Evolutionary conservation across 2,797 vertebrate genomes (phyloP).

Genomic region (Hyperoplus immaculatus): DNA sequence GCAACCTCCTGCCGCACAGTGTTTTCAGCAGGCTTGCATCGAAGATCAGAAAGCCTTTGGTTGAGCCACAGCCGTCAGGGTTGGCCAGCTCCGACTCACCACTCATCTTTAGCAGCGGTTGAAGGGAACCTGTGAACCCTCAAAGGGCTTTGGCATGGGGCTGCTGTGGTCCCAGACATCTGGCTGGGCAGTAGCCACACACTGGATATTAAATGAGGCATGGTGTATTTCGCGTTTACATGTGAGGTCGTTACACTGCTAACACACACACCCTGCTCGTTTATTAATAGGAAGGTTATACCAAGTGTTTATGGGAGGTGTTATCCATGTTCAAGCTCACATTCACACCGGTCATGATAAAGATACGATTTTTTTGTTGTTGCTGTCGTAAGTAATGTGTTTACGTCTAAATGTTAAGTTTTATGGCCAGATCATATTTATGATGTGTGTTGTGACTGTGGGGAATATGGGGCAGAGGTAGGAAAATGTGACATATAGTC

Average conservation of each 20-base stretch:
- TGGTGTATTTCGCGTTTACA: slow-evolving; percentile 13
- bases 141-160: slow-evolving; percentile 11
- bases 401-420: slow-evolving; percentile 39
- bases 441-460: slow-evolving; percentile 31
- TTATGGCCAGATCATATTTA: slow-evolving; percentile 70
- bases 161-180: slow-evolving; percentile 27
- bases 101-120: slow-evolving; percentile 35
- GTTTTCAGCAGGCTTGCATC: slow-evolving; percentile 20
- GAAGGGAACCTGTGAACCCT: slow-evolving; percentile 27
- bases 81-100: slow-evolving; percentile 33
- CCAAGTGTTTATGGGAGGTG: neutral
- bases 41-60: slow-evolving; percentile 37
- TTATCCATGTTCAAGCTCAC: neutral
- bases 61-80: slow-evolving; percentile 47
- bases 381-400: neutral
- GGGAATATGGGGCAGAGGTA: slow-evolving; percentile 54
- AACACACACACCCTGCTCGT: neutral
- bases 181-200: slow-evolving; percentile 4
- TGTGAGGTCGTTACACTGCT: neutral
- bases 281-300: neutral
- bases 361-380: slow-evolving; percentile 2
- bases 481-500: slow-evolving; percentile 57
- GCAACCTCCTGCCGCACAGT: slow-evolving; percentile 13
- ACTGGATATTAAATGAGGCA: neutral
- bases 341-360: slow-evolving; percentile 7